Evolutionary conservation across 2,113 vertebrate species (phyloP), one percentile per base, ranked within the genome.

Genomic region (Acrocephalus arundinaceus): DNA sequence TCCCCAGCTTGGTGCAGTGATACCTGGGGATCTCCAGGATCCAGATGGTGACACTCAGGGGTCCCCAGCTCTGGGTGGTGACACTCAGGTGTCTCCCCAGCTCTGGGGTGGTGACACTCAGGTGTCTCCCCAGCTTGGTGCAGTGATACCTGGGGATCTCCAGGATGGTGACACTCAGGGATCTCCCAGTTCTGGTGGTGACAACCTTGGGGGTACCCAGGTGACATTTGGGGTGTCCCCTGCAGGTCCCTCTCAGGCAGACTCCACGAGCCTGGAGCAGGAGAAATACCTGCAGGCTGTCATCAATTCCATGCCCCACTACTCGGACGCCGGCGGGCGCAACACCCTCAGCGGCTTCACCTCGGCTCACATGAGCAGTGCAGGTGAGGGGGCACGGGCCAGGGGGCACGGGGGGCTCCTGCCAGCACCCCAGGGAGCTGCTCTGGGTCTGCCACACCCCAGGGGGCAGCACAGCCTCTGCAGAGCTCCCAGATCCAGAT

Each of bases 281-380:
- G 99, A 99, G 97, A 99, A 99, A 84, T 99, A 99, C 97, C 98
- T 99, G 61, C 98, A 99, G 89, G 99, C 99, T 0, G 98, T 99
- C 48, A 98, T 99, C 96, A 99, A 97, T 93, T 98, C 98, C 97
- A 99, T 99, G 99, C 99, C 99, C 1, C 99, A 99, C 30, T 98
- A 98, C 12, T 98, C 98, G 0, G 99, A 99, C 0, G 88, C 96
- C 4, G 19, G 97, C 0, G 99, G 99, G 35, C 98, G 99, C 72
- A 99, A 99, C 98, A 99, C 99, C 0, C 99, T 99, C 57, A 99
- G 99, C 3, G 98, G 99, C 95, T 99, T 99, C 97, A 98, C 98
- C 46, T 99, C 99, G 0, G 97, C 98, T 1, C 98, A 99, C 82
- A 98, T 99, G 98, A 98, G 97, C 97, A 97, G 98, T 54, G 98